These are phyloP conservation scores for Ditula angustiorana DNA, from an alignment of 2,888 invertebrate species.

Conservation along the genomic window DNA sequence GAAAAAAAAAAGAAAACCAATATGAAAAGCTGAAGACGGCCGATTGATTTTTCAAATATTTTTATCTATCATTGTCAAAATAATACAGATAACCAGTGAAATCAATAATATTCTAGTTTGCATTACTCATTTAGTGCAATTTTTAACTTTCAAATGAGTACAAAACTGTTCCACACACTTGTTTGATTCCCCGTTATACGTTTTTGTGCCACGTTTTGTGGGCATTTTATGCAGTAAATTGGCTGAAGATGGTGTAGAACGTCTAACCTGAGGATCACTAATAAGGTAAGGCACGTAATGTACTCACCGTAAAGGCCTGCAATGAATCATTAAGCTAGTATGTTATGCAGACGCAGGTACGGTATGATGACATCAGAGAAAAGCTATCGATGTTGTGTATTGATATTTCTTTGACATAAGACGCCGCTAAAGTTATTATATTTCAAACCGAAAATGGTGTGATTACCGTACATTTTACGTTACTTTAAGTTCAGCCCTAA, in stretches of 20 bases:
- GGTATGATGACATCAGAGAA: conserved; percentile 60
- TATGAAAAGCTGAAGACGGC: not conserved
- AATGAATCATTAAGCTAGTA: conserved; percentile 48
- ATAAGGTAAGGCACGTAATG: conserved; percentile 44
- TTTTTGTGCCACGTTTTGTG: conserved; percentile 69
- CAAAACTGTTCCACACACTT: conserved; percentile 18
- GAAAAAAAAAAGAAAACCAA: too few species aligned
- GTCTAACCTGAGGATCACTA: conserved; percentile 43
- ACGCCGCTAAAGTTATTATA: not conserved
- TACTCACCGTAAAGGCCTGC: conserved; percentile 3
- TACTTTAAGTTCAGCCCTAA: too few species aligned
- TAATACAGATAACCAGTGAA: not conserved
- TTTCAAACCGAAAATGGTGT: too few species aligned
- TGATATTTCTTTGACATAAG: not conserved
- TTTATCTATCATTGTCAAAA: conserved; percentile 10
- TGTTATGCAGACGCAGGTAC: conserved; percentile 29
- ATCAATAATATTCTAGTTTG: conserved; percentile 2
- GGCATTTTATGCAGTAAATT: conserved; percentile 48
- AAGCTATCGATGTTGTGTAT: conserved; percentile 5
- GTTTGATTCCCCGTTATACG: conserved; percentile 56
- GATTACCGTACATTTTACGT: too few species aligned
- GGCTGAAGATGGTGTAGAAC: conserved; percentile 51
- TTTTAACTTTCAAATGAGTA: conserved; percentile 10
- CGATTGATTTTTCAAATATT: conserved; percentile 35
- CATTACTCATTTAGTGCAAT: not conserved